These are phyloP conservation scores for Drosophila sordidula DNA, from an alignment of 2,888 invertebrate species.

Conservation along the genomic window DNA sequence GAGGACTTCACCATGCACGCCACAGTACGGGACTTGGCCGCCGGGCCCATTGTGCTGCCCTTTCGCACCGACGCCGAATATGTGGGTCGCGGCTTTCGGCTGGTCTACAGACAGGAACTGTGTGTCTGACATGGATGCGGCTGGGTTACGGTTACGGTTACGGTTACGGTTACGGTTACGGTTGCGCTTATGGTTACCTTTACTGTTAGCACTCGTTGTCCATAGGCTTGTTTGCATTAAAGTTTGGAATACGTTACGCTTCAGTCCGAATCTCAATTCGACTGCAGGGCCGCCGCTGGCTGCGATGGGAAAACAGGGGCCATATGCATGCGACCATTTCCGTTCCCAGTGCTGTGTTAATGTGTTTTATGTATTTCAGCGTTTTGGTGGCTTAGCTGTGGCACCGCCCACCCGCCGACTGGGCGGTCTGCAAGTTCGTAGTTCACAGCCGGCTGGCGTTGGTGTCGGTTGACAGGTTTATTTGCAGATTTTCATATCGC, in stretches of 20 bases:
- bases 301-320: conserved; percentile 60
- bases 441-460: conserved; percentile 67
- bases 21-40: conserved; percentile 89
- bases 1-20: conserved; percentile 88
- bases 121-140: conserved; percentile 84
- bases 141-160: conserved; percentile 26
- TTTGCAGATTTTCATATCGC: conserved; percentile 70
- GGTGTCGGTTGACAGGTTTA: conserved; percentile 81
- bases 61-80: conserved; percentile 88
- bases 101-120: conserved; percentile 89
- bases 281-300: conserved; percentile 59
- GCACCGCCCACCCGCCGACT: conserved; percentile 71
- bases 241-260: conserved; percentile 63
- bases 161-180: conserved; percentile 30
- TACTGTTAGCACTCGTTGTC: conserved; percentile 30
- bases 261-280: conserved; percentile 45
- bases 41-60: conserved; percentile 90
- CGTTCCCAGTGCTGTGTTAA: conserved; percentile 78
- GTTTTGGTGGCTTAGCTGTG: conserved; percentile 76
- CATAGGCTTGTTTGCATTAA: conserved; percentile 55
- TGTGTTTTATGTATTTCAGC: conserved; percentile 81
- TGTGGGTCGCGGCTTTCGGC: conserved; percentile 89
- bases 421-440: conserved; percentile 66
- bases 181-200: conserved; percentile 31
- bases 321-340: conserved; percentile 69